Evolutionary conservation across 2,797 vertebrate genomes (phyloP).

Genomic region (Poeciliopsis infans): DNA sequence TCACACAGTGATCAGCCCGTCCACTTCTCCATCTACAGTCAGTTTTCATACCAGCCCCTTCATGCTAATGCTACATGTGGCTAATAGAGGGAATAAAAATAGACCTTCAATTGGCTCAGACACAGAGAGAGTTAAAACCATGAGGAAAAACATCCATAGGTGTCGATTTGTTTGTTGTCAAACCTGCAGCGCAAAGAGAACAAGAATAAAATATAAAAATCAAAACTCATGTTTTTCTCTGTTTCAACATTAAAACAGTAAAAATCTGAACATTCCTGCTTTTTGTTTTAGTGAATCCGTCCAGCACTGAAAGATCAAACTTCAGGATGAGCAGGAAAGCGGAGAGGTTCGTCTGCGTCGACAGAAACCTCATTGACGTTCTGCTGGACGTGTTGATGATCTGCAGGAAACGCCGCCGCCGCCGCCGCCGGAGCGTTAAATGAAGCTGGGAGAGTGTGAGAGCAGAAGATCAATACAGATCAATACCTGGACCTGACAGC

Average conservation of each 20-base stretch:
- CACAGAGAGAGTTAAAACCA: background rate
- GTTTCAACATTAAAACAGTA: background rate
- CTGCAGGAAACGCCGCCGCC: background rate
- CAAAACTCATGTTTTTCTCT: background rate
- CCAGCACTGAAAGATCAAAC: background rate
- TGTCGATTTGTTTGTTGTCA: background rate
- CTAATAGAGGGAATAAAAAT: background rate
- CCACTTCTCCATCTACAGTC: background rate
- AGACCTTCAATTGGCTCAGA: background rate
- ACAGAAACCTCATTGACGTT: background rate
- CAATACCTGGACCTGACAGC: background rate
- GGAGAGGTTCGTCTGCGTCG: background rate
- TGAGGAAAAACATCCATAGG: background rate
- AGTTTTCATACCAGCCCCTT: background rate
- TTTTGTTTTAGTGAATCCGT: too few species aligned
- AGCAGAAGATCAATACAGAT: background rate
- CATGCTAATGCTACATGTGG: background rate
- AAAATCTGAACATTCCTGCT: background rate
- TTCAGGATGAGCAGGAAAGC: background rate
- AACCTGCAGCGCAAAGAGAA: background rate
- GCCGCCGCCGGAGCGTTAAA: background rate
- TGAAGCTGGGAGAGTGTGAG: conserved; percentile 5
- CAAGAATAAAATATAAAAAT: background rate
- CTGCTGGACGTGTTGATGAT: background rate
- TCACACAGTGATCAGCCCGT: background rate